phyloP scores from a whole-genome alignment of 2,888 invertebrate genomes.

The Patella caerulea region DNA sequence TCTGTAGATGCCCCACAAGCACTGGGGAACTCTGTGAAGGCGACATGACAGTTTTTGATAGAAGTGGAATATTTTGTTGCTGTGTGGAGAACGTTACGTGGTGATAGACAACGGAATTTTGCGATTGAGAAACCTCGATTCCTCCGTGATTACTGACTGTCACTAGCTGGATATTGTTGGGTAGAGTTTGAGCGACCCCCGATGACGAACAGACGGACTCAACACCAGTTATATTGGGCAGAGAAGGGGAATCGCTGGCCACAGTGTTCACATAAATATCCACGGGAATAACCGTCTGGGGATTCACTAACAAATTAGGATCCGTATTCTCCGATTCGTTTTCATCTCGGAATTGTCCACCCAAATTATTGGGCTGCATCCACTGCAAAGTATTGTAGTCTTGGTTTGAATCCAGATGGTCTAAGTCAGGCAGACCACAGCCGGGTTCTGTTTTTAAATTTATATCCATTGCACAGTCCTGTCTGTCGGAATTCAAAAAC shows the following conservation, averaged over 20 bases:
- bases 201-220: not conserved
- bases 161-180: conserved; percentile 18
- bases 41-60: conserved; percentile 28
- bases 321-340: conserved; percentile 55
- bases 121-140: not conserved
- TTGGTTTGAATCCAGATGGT: conserved; percentile 45
- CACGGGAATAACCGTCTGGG: conserved; percentile 90
- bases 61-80: conserved; percentile 18
- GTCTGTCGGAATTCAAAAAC: conserved; percentile 38
- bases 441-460: conserved; percentile 40
- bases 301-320: conserved; percentile 83
- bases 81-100: conserved; percentile 3
- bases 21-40: conserved; percentile 57
- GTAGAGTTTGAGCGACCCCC: not conserved
- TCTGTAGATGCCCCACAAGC: conserved; percentile 53
- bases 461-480: conserved; percentile 27
- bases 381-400: conserved; percentile 46
- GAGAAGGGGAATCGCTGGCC: conserved; percentile 13
- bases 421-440: conserved; percentile 44
- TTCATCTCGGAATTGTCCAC: conserved; percentile 33
- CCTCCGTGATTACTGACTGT: conserved; percentile 2
- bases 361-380: conserved; percentile 44
- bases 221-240: conserved; percentile 17
- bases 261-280: conserved; percentile 39
- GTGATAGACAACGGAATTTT: conserved; percentile 3